Conservation (phyloP, 2,888 invertebrate genomes). For the Melanostoma scalare region DNA sequence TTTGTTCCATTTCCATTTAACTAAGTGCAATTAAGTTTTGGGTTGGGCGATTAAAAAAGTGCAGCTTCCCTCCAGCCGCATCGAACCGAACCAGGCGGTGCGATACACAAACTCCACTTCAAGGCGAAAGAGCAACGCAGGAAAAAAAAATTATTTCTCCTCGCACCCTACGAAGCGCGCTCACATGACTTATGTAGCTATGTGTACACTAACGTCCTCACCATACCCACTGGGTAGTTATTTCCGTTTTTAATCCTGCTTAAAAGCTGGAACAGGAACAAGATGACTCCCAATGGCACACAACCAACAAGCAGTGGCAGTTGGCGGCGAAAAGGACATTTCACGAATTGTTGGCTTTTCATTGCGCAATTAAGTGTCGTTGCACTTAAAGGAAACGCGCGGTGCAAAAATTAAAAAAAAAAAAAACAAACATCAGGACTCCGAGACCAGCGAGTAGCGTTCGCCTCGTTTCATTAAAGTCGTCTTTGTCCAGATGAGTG, state of each 20-base stretch:
- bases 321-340: slow-evolving; percentile 66
- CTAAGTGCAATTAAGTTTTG: slow-evolving; percentile 71
- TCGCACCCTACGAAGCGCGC: slow-evolving; percentile 31
- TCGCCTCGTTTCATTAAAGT: slow-evolving; percentile 64
- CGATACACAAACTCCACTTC: slow-evolving; percentile 15
- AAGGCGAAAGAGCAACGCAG: not conserved
- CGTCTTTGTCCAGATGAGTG: slow-evolving; percentile 58
- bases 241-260: slow-evolving; percentile 66
- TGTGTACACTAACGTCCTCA: not conserved
- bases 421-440: not conserved
- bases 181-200: slow-evolving; percentile 43
- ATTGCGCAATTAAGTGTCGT: slow-evolving; percentile 70
- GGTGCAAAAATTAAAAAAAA: not conserved
- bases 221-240: slow-evolving; percentile 50
- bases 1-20: slow-evolving; percentile 70
- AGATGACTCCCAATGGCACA: slow-evolving; percentile 31
- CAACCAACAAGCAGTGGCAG: slow-evolving; percentile 21
- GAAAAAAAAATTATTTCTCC: slow-evolving; percentile 1
- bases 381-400: slow-evolving; percentile 55
- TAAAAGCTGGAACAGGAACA: slow-evolving; percentile 62
- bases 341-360: slow-evolving; percentile 72
- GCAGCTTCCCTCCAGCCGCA: slow-evolving; percentile 18
- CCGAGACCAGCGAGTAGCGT: slow-evolving; percentile 30
- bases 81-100: not conserved
- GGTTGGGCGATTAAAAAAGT: slow-evolving; percentile 45